Percentiles rank a stretch among this genome's conserved stretches.
phyloP scores from a whole-genome alignment of 2,797 vertebrate species.

The Hypotaenidia okinawae region DNA sequence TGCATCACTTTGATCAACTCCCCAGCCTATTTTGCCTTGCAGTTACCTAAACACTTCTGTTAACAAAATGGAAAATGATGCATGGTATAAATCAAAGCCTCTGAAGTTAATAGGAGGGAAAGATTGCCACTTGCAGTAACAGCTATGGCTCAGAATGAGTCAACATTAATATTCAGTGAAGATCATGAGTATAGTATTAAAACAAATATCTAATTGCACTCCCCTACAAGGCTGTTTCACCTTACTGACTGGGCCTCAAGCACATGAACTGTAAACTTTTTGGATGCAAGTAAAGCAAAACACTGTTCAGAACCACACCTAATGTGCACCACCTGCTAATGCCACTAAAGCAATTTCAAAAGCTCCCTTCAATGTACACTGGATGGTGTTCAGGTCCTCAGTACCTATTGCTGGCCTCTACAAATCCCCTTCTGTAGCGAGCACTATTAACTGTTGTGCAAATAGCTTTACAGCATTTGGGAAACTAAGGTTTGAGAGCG shows the following conservation, averaged over 20 bases:
- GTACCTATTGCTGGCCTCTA: background rate
- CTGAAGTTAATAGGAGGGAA: background rate
- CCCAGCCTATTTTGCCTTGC: background rate
- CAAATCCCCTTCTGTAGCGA: background rate
- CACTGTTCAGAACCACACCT: background rate
- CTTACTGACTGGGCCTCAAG: background rate
- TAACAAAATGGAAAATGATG: background rate
- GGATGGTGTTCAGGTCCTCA: too few species aligned
- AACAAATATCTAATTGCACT: background rate
- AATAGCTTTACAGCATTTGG: background rate
- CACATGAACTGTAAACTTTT: background rate
- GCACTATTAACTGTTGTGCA: background rate
- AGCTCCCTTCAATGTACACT: fast-evolving
- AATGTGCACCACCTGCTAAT: fast-evolving
- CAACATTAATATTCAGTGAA: background rate
- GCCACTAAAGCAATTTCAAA: background rate
- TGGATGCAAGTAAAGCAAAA: background rate
- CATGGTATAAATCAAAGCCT: background rate
- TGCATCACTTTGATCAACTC: background rate
- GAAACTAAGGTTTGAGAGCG: fast-evolving
- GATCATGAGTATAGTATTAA: background rate
- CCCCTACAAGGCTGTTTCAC: background rate
- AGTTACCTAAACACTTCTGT: background rate
- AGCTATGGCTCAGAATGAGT: background rate
- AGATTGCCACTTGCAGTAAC: background rate